Evolutionary conservation across 1,140 invertebrate species (phyloP), one percentile per base, ranked within the genome.

Genomic region (Meteorus sp.): DNA sequence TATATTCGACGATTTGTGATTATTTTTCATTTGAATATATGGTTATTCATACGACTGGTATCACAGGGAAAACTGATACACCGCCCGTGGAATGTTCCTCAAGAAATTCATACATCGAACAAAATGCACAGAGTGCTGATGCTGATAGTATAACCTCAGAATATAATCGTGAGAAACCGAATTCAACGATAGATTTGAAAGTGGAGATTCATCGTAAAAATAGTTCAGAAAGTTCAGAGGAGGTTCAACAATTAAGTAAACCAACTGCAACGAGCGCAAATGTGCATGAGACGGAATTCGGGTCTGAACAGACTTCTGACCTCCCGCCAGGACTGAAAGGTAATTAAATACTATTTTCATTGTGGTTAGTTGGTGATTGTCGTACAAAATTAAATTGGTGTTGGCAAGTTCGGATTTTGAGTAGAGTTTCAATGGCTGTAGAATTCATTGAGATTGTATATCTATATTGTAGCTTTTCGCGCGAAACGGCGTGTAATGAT

Each of bases 191-290:
- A 88, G 91, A 94, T 84, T 82, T 94, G 56, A 93, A 94, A 83
- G 93, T 93, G 43, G 93, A 95, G 79, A 92, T 95, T 25, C 93
- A 95, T 81, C 85, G 91, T 31, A 93, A 93, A 75, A 93, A 94
- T 71, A 94, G 92, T 74, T 93, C 92, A 0, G 91, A 91, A 72
- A 93, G 91, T 64, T 90, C 89, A 60, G 84, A 85, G 63, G 83
- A 84, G 56, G 73, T 73, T 8, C 68, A 76, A 13, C 74, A 77
- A 45, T 61, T 79, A 23, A 70, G 65, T 41, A 75, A 75, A 52
- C 70, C 71, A 20, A 67, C 68, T 25, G 67, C 74, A 17, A 68
- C 72, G 3, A 68, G 61, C 53, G 67, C 74, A 35, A 73, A 75
- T 45, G 43, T 77, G 15, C 69, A 76, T 2, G 71, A 75, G 61